These are phyloP conservation scores for Saxidomus purpurata DNA, from an alignment of 1,140 invertebrate genomes.

Conservation along the genomic window DNA sequence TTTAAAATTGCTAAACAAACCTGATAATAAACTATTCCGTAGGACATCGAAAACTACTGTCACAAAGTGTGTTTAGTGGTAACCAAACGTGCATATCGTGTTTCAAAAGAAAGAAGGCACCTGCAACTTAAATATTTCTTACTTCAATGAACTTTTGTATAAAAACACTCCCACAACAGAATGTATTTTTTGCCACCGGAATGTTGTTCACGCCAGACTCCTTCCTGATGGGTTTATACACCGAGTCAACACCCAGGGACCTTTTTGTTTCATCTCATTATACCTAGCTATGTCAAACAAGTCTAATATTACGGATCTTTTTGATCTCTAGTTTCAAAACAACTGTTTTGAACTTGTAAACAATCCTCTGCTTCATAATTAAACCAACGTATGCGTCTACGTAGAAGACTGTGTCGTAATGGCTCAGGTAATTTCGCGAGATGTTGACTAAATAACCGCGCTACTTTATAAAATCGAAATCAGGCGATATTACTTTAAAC, in stretches of 20 bases:
- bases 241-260: not conserved
- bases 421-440: too few species aligned
- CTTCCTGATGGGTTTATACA: not conserved
- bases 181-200: not conserved
- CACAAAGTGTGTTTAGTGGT: not conserved
- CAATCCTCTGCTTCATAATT: not conserved
- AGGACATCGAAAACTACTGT: not conserved
- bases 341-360: not conserved
- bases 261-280: not conserved
- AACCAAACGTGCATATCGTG: not conserved
- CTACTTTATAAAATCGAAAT: too few species aligned
- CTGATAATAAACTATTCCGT: not conserved
- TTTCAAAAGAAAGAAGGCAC: constrained; percentile 38
- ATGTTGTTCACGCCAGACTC: not conserved
- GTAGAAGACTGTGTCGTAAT: too few species aligned
- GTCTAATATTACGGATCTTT: not conserved
- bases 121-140: not conserved
- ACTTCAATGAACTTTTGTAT: not conserved
- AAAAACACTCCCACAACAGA: not conserved
- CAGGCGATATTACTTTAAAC: too few species aligned
- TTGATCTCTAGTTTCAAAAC: not conserved
- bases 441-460: too few species aligned
- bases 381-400: not conserved
- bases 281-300: not conserved
- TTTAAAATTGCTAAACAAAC: not conserved